A percentile compares a stretch with the other conserved stretches of the same genome.
Evolutionary conservation across 2,888 invertebrate genomes (phyloP).

Genomic region (Fragum fragum): DNA sequence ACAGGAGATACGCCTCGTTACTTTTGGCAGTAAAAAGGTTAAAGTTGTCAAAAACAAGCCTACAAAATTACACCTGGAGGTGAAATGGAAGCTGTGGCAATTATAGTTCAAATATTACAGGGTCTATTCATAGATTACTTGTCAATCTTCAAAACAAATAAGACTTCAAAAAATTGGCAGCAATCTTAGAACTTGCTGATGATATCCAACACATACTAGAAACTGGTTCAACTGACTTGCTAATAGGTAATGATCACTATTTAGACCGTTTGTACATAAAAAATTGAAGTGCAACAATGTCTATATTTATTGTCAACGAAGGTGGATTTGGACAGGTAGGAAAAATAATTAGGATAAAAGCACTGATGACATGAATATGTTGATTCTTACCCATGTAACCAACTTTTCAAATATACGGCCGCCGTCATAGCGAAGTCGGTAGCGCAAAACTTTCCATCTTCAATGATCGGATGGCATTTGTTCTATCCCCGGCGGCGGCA

Average conservation of each 20-base stretch:
- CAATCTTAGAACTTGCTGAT: conserved; percentile 23
- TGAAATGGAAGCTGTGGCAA: neutral
- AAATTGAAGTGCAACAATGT: conserved; percentile 44
- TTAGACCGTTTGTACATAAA: conserved; percentile 39
- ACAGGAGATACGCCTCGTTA: conserved; percentile 31
- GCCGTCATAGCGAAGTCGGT: too few relatives aligned
- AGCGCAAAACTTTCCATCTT: too few relatives aligned
- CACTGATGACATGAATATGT: conserved; percentile 16
- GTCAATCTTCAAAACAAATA: neutral
- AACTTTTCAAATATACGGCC: neutral
- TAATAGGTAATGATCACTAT: conserved; percentile 43
- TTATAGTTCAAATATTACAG: conserved; percentile 30
- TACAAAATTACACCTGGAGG: conserved; percentile 17
- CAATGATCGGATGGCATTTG: too few relatives aligned
- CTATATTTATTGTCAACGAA: conserved; percentile 46
- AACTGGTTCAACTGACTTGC: conserved; percentile 18
- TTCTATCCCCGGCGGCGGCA: too few relatives aligned
- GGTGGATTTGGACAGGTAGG: conserved; percentile 47
- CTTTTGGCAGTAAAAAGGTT: conserved; percentile 18
- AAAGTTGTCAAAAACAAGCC: conserved; percentile 29
- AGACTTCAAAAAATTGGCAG: neutral
- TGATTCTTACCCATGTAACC: conserved; percentile 31
- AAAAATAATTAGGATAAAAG: neutral
- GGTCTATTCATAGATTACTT: conserved; percentile 26
- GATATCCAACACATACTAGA: conserved; percentile 23